Evolutionary conservation across 2,113 vertebrate species (phyloP).

Genomic region (Nothoprocta perdicaria): DNA sequence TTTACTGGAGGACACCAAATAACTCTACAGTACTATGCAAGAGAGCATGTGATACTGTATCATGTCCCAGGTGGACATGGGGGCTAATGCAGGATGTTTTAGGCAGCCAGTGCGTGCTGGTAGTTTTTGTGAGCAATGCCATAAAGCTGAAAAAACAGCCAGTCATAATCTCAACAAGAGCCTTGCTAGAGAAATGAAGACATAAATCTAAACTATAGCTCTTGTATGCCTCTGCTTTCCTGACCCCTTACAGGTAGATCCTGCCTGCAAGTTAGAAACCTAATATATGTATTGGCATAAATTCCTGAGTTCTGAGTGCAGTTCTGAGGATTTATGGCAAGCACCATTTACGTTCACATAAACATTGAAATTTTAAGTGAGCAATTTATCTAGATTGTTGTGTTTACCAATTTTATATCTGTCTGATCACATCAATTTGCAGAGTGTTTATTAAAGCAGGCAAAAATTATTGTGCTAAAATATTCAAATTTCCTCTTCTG

Average conservation of each 20-base stretch:
- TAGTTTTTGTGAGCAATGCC: background rate
- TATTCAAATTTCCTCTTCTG: background rate
- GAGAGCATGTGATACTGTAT: background rate
- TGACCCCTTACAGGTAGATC: background rate
- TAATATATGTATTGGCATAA: constrained; percentile 17
- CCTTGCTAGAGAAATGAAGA: background rate
- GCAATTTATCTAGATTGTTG: background rate
- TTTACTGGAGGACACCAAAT: background rate
- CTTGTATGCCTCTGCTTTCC: background rate
- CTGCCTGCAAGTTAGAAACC: background rate
- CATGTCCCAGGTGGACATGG: background rate
- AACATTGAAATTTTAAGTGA: background rate
- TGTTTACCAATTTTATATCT: background rate
- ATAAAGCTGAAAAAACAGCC: background rate
- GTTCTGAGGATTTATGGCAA: background rate
- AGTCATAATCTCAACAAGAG: background rate
- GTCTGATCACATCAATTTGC: background rate
- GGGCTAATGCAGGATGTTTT: background rate
- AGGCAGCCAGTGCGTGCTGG: background rate
- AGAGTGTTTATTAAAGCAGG: background rate
- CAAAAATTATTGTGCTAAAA: background rate
- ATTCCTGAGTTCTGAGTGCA: background rate
- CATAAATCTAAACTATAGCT: background rate
- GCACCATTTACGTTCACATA: background rate
- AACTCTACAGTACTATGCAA: rapidly evolving